Conservation (phyloP, 2,888 invertebrate species). For the Eupithecia insigniata region DNA sequence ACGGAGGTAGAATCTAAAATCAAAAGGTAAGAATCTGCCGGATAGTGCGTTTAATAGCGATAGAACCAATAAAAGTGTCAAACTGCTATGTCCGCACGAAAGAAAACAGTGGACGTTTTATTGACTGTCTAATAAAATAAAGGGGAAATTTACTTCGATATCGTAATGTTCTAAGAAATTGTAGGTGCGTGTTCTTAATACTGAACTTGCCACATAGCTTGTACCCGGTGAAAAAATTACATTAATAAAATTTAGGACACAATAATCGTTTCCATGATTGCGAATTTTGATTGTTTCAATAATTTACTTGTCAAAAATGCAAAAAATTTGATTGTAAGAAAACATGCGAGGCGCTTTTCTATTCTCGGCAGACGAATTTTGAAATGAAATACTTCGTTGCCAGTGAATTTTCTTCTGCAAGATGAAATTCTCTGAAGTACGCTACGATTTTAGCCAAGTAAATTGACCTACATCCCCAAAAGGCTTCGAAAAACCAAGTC, state of each 20-base stretch:
- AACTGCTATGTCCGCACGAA: conserved; percentile 59
- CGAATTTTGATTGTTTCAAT: conserved; percentile 26
- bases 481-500: conserved; percentile 40
- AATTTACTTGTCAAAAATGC: conserved; percentile 11
- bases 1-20: conserved; percentile 24
- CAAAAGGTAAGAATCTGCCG: conserved; percentile 6
- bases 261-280: conserved; percentile 9
- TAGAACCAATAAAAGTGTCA: conserved; percentile 49
- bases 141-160: conserved; percentile 47
- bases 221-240: background rate
- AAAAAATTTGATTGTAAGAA: background rate
- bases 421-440: conserved; percentile 14
- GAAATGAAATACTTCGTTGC: conserved; percentile 6
- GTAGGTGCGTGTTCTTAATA: conserved; percentile 27
- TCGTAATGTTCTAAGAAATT: conserved; percentile 34
- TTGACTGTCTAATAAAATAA: conserved; percentile 71
- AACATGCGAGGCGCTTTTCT: conserved; percentile 1
- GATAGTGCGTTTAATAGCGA: conserved; percentile 34
- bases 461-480: conserved; percentile 39
- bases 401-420: background rate
- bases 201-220: background rate
- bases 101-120: conserved; percentile 70
- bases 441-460: conserved; percentile 34
- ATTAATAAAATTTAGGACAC: background rate
- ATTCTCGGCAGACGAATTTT: conserved; percentile 3